Evolutionary conservation across 2,888 invertebrate genomes (phyloP).

Genomic region (Meteorus cinctellus): DNA sequence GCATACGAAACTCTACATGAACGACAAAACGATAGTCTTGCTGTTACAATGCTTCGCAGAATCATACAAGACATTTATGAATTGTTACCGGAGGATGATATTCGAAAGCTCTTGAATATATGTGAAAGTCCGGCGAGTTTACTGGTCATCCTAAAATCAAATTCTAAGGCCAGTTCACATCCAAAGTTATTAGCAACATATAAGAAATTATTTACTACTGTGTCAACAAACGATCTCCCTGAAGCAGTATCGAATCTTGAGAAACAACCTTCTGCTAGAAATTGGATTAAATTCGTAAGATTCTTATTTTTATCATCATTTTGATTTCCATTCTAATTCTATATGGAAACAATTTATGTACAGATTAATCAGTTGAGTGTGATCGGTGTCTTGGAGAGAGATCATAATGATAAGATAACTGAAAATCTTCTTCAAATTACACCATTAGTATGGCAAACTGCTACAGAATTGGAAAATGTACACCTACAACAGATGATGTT

Average conservation of each 20-base stretch:
- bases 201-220: slow-evolving; percentile 33
- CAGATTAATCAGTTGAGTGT: slow-evolving; percentile 43
- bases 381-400: slow-evolving; percentile 38
- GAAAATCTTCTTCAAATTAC: slow-evolving; percentile 19
- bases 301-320: background rate
- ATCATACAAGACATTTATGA: slow-evolving; percentile 57
- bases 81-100: slow-evolving; percentile 49
- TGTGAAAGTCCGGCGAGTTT: slow-evolving; percentile 41
- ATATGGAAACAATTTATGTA: slow-evolving; percentile 5
- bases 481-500: slow-evolving; percentile 41
- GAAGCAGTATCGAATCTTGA: slow-evolving; percentile 45
- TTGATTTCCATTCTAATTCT: slow-evolving; percentile 6
- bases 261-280: slow-evolving; percentile 48
- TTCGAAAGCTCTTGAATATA: slow-evolving; percentile 50
- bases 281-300: slow-evolving; percentile 62
- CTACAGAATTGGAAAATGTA: slow-evolving; percentile 27
- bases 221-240: slow-evolving; percentile 19
- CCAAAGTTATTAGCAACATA: slow-evolving; percentile 44
- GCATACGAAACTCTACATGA: slow-evolving; percentile 56
- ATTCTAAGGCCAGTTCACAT: slow-evolving; percentile 48
- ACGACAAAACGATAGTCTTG: slow-evolving; percentile 56
- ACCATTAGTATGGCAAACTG: slow-evolving; percentile 18
- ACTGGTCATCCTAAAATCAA: slow-evolving; percentile 45
- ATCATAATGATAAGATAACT: background rate
- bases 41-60: slow-evolving; percentile 59